Base-by-base conservation (phyloP, 2,797 vertebrate species). In the Phyllotis vaccarum region DNA sequence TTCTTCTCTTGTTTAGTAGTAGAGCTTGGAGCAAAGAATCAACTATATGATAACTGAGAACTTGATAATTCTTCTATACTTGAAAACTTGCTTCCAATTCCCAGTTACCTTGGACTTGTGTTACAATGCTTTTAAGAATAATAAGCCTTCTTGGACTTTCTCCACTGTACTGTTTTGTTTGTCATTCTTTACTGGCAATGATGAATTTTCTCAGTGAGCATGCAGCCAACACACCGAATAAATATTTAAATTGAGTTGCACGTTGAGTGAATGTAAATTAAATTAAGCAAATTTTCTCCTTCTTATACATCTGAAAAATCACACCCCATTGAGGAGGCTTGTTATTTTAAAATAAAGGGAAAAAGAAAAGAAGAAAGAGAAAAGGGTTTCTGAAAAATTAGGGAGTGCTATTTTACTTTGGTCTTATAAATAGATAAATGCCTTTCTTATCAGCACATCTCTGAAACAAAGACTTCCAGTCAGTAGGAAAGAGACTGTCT, bases 201-300 rank as follows among this genome's bases (percentile, higher is more conserved):
- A 87, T 95, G 56, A 17, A n/a, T 90, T 86, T 95, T 93, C 79
- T 75, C 68, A 52, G 21, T 75, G 70, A 86, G 76, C 54, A 58
- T 31, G 11, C 43, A 89, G 54, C 62, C 90, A 92, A 64, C 29
- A 49, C 68, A 52, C 1, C 75, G 82, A 93, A 72, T 83, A 82
- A 93, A 90, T 82, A 83, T 96, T 90, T 90, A 92, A 93, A 43
- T 64, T 70, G 52, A 93, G n/a, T 92, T 86, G 62, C 19, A 56
- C 79, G 37, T 86, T 92, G 56, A 92, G 43, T 92, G 72, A 86
- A 94, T 87, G 17, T 79, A 95, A 87, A 89, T 94, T 82, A 87
- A 94, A 80, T 88, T 31, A 92, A 86, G n/a, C 72, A 56, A 17
- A 29, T 13, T 21, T 86, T 87, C 72, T 85, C 8, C 66, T 75